Conservation (phyloP, 1,140 invertebrate species). For the Rhagoletis pomonella region DNA sequence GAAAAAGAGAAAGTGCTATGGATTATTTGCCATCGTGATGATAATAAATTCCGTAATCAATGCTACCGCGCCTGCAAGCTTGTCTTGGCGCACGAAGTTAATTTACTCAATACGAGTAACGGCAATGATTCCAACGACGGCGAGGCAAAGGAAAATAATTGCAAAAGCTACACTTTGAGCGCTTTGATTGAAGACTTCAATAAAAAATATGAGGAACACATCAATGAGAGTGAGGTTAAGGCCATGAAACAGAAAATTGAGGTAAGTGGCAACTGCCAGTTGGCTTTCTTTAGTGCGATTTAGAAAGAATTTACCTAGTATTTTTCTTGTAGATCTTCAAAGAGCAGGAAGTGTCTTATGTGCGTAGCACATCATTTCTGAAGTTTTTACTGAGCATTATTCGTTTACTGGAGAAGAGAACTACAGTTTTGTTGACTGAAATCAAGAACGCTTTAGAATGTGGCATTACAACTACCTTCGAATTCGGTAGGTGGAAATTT, state of each 20-base stretch:
- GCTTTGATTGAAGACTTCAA: conserved; percentile 65
- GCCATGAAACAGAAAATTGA: conserved; percentile 71
- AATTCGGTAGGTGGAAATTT: conserved; percentile 60
- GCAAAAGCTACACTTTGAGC: conserved; percentile 40
- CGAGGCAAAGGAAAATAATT: not conserved
- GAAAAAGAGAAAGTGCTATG: conserved; percentile 63
- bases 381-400: conserved; percentile 66
- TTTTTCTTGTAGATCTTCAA: conserved; percentile 55
- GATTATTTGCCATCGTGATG: conserved; percentile 69
- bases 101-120: not conserved
- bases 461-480: conserved; percentile 64
- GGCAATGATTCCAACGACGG: not conserved
- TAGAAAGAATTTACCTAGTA: not conserved
- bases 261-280: conserved; percentile 58
- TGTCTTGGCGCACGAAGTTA: conserved; percentile 59
- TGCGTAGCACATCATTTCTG: conserved; percentile 67
- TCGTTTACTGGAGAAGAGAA: conserved; percentile 64
- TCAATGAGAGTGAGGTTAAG: conserved; percentile 61
- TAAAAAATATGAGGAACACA: conserved; percentile 61
- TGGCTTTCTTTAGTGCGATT: not conserved
- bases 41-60: conserved; percentile 64
- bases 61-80: conserved; percentile 66
- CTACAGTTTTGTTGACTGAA: conserved; percentile 65
- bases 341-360: conserved; percentile 59
- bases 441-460: conserved; percentile 65